These are phyloP conservation scores for Beris morrisii DNA, from an alignment of 2,888 invertebrate genomes.

Conservation along the genomic window DNA sequence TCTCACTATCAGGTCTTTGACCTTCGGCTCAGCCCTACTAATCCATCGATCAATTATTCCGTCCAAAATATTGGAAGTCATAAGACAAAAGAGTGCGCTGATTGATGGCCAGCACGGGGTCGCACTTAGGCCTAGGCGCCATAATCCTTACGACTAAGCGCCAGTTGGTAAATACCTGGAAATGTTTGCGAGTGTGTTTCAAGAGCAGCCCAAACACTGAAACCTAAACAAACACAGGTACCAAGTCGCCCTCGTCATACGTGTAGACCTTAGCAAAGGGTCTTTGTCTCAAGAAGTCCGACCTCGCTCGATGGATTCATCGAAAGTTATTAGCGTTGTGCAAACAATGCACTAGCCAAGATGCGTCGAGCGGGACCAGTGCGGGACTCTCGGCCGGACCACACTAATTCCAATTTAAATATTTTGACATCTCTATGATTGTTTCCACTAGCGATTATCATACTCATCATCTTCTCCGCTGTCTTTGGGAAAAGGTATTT, in stretches of 20 bases:
- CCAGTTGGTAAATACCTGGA: slow-evolving; percentile 31
- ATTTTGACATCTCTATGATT: slow-evolving; percentile 34
- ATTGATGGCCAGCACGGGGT: slow-evolving; percentile 30
- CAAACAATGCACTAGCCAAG: slow-evolving; percentile 10
- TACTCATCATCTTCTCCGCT: slow-evolving; percentile 11
- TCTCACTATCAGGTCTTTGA: slow-evolving; percentile 17
- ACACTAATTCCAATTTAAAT: slow-evolving; percentile 21
- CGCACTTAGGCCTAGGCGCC: slow-evolving; percentile 28
- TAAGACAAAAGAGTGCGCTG: neutral
- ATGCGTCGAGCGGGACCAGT: neutral
- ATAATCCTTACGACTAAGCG: slow-evolving; percentile 31
- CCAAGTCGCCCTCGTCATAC: too few relatives aligned
- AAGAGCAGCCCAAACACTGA: slow-evolving; percentile 22
- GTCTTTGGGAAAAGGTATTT: slow-evolving; percentile 1
- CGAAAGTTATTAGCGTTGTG: slow-evolving; percentile 22
- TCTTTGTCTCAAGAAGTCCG: too few relatives aligned
- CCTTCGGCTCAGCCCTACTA: neutral
- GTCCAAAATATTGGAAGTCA: neutral
- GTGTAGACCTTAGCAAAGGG: too few relatives aligned
- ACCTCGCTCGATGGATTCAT: neutral
- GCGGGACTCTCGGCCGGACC: neutral
- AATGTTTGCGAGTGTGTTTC: slow-evolving; percentile 22
- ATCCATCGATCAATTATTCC: neutral
- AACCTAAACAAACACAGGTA: slow-evolving; percentile 17
- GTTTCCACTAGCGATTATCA: slow-evolving; percentile 29